phyloP scores from a whole-genome alignment of 2,888 invertebrate species.

The Cataglyphis cursor region DNA sequence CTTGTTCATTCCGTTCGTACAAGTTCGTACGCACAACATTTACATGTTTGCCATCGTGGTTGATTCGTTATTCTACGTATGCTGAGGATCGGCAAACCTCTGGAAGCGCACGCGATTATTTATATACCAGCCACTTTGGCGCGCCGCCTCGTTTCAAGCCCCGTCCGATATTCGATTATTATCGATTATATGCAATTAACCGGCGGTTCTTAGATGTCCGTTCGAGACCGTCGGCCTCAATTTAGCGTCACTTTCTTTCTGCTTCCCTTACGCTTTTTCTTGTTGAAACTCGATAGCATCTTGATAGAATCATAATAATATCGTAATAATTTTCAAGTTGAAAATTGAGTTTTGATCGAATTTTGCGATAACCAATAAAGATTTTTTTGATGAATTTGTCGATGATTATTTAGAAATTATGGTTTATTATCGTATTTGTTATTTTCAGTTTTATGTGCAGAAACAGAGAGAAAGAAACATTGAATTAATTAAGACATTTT shows the following conservation, averaged over 20 bases:
- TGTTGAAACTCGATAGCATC: slow-evolving; percentile 12
- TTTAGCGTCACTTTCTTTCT: slow-evolving; percentile 34
- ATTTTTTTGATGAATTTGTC: neutral
- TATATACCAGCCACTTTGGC: slow-evolving; percentile 75
- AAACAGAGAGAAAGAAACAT: neutral
- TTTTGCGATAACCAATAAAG: neutral
- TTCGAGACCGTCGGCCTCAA: slow-evolving; percentile 37
- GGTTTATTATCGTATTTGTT: neutral
- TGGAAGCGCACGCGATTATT: slow-evolving; percentile 71
- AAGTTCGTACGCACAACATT: slow-evolving; percentile 58
- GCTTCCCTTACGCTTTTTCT: neutral
- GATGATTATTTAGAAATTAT: neutral
- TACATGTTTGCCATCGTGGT: slow-evolving; percentile 50
- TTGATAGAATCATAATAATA: slow-evolving; percentile 16
- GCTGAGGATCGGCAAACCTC: slow-evolving; percentile 74
- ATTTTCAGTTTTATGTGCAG: neutral
- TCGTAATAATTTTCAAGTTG: neutral
- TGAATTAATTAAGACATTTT: neutral
- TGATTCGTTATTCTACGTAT: neutral
- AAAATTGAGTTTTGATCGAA: neutral
- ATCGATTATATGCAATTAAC: slow-evolving; percentile 77
- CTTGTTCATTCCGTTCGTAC: slow-evolving; percentile 61
- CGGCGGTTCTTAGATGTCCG: slow-evolving; percentile 52
- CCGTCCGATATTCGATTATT: slow-evolving; percentile 74
- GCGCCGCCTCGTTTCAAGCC: slow-evolving; percentile 65